These are phyloP conservation scores for Mycetomoellerius zeteki DNA, from an alignment of 1,140 invertebrate species.

Conservation along the genomic window DNA sequence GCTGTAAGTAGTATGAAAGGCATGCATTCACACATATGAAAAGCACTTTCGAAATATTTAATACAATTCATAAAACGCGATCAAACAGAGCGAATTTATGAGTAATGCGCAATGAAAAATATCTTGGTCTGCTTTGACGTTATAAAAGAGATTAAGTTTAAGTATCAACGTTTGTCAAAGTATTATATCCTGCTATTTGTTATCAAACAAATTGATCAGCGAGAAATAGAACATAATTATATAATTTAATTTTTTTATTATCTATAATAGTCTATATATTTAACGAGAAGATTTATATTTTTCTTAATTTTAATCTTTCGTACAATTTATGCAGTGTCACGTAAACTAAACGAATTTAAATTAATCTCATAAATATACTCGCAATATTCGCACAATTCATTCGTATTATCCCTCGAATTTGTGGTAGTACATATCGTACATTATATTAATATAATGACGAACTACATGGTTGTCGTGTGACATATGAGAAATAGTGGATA, in stretches of 20 bases:
- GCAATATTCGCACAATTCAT: neutral
- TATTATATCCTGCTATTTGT: neutral
- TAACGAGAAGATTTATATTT: neutral
- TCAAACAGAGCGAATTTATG: neutral
- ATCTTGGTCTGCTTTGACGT: neutral
- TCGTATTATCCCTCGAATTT: slow-evolving; percentile 5
- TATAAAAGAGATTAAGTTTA: neutral
- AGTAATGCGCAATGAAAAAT: slow-evolving; percentile 9
- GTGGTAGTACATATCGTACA: neutral
- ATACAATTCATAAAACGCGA: slow-evolving; percentile 18
- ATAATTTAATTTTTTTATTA: neutral
- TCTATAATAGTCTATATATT: slow-evolving; percentile 2
- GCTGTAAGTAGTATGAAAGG: neutral
- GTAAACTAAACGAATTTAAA: slow-evolving; percentile 19
- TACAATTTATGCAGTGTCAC: neutral
- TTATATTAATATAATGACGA: slow-evolving; percentile 25
- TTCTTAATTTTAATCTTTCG: neutral
- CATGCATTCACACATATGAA: neutral
- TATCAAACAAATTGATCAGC: neutral
- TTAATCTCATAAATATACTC: neutral
- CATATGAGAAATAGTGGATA: slow-evolving; percentile 47
- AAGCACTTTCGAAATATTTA: slow-evolving; percentile 29
- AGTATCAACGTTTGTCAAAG: neutral
- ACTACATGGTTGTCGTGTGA: neutral
- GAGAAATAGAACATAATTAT: neutral